These are phyloP conservation scores for Psophia crepitans DNA, from an alignment of 2,113 vertebrate species.

Conservation along the genomic window DNA sequence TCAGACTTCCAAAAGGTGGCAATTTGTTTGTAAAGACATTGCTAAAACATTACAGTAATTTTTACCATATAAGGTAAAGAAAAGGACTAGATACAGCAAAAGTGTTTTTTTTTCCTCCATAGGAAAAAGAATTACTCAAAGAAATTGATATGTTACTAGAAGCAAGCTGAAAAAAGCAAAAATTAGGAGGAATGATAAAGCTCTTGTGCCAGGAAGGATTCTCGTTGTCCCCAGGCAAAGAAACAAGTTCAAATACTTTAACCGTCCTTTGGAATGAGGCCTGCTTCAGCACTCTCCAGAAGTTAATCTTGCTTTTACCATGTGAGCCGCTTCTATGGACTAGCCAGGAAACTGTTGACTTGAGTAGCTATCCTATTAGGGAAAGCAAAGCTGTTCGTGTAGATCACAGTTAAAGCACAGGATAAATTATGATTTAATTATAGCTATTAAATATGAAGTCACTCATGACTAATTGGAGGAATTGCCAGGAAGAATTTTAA, in stretches of 20 bases:
- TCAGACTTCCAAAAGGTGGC: neutral
- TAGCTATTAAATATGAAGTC: slow-evolving; percentile 29
- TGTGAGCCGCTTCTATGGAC: neutral
- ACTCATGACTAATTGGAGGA: neutral
- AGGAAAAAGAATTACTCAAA: neutral
- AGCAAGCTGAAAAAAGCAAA: neutral
- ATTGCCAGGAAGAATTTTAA: neutral
- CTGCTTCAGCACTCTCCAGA: neutral
- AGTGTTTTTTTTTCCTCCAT: neutral
- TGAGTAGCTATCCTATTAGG: neutral
- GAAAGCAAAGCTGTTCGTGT: neutral
- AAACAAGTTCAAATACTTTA: neutral
- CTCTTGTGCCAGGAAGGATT: neutral
- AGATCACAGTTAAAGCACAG: neutral
- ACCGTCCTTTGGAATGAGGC: neutral
- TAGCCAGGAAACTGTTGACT: neutral
- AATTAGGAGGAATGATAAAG: neutral
- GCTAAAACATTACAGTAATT: neutral
- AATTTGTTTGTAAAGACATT: slow-evolving; percentile 9
- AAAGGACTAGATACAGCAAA: neutral
- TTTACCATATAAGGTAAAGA: slow-evolving; percentile 8
- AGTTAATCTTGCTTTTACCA: neutral
- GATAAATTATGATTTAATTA: slow-evolving; percentile 18
- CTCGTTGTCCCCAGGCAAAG: neutral
- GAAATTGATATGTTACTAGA: neutral